Conservation (phyloP, 2,888 invertebrate genomes). For the Sisyra terminalis region DNA sequence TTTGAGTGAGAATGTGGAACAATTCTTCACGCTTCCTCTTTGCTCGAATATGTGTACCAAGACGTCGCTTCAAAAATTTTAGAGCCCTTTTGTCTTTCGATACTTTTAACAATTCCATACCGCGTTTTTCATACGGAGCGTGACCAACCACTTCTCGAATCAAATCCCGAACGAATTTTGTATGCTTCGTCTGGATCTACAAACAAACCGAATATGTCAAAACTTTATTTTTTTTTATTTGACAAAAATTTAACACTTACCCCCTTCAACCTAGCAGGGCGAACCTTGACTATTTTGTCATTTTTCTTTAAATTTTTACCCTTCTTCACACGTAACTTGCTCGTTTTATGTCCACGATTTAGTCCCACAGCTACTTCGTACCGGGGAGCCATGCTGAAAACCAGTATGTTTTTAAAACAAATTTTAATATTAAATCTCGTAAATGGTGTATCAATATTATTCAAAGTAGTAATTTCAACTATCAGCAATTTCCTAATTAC, state of each 20-base stretch:
- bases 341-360: conserved; percentile 87
- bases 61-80: conserved; percentile 92
- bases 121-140: conserved; percentile 96
- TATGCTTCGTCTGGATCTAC: conserved; percentile 80
- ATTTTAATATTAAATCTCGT: neutral
- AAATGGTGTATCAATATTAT: neutral
- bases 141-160: conserved; percentile 96
- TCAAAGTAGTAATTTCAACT: neutral
- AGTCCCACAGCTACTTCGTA: conserved; percentile 87
- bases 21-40: conserved; percentile 99
- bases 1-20: conserved; percentile 85
- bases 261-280: conserved; percentile 81
- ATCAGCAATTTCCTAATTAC: too few species aligned
- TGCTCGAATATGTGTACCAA: conserved; percentile 95
- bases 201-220: too few species aligned
- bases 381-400: conserved; percentile 40
- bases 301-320: conserved; percentile 41
- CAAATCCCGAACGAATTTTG: conserved; percentile 89
- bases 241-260: conserved; percentile 35
- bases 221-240: too few species aligned
- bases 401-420: neutral
- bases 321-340: conserved; percentile 67
- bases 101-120: conserved; percentile 97
- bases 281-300: conserved; percentile 58
- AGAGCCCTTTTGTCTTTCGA: conserved; percentile 96